Evolutionary conservation across 2,888 invertebrate genomes (phyloP), one percentile per base, ranked within the genome.

Genomic region (Rhingia campestris): DNA sequence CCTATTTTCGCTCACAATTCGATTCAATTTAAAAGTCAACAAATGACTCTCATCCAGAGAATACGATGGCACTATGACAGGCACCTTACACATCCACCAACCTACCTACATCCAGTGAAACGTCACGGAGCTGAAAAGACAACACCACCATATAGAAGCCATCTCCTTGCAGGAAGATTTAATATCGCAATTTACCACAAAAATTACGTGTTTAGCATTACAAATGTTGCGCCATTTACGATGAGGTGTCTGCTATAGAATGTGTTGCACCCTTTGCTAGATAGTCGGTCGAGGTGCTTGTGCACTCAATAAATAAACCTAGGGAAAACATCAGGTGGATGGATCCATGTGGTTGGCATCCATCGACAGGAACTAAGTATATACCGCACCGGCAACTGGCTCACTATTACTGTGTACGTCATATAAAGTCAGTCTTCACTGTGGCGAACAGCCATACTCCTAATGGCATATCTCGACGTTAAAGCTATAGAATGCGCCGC

Each of bases 201-300:
- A 81, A 81, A 81, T 66, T 81, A 81, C 81, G 81, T 81, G 81
- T 72, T 81, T 76, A 81, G 81, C 81, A 81, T 76, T 81, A 76
- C 81, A 76, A 81, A 81, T 76, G 81, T n/a, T 72, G n/a, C 66
- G 10, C 63, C 75, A 41, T 70, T 9, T 14, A 51, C 66, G 7
- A 22, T 53, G 61, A 61, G 45, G 69, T 53, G 58, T 30, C 41
- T 63, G 54, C 51, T 53, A 59, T 59, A 58, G 39, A 75, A 75
- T 70, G 54, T 75, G 63, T 70, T 70, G 70, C 81, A 70, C 64
- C 79, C 58, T 58, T 51, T 59, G 58, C 64, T 64, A 43, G 53
- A 67, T 14, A 14, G n/a, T 4, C 22, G n/a, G 30, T 54, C 33
- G 3, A 22, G 33, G 14, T 58, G 35, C 37, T 43, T 69, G 58